phyloP scores from a whole-genome alignment of 2,797 vertebrate genomes.

The Neomorphus geoffroyi region DNA sequence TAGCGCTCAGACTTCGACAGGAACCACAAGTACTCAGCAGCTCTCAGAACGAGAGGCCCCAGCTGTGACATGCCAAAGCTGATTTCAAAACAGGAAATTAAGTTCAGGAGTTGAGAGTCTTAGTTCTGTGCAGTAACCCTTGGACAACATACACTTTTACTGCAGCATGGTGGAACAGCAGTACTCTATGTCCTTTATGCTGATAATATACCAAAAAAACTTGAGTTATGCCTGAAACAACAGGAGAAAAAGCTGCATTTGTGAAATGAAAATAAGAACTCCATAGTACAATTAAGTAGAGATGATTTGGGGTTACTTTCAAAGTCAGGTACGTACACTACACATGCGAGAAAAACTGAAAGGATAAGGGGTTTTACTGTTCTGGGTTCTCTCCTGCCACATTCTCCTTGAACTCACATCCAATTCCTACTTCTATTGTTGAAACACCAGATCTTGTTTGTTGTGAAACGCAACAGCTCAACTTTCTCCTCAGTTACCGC shows the following conservation, averaged over 20 bases:
- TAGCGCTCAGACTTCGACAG: neutral
- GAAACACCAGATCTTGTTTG: neutral
- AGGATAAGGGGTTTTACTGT: neutral
- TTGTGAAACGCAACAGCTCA: neutral
- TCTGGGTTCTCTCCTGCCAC: neutral
- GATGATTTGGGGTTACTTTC: neutral
- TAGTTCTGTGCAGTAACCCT: neutral
- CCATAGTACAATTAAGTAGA: neutral
- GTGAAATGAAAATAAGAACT: rapidly evolving
- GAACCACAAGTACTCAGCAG: neutral
- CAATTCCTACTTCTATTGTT: neutral
- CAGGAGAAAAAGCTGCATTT: neutral
- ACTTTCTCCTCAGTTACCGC: neutral
- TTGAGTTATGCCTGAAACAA: neutral
- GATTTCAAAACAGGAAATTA: neutral
- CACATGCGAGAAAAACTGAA: neutral
- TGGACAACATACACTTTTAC: neutral
- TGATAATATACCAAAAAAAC: neutral
- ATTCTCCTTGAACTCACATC: neutral
- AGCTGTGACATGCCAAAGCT: neutral
- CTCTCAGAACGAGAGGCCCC: neutral
- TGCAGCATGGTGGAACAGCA: neutral
- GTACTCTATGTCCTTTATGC: neutral
- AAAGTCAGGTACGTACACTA: rapidly evolving
- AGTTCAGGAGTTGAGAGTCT: neutral